These are phyloP conservation scores for Balearica regulorum DNA, from an alignment of 2,797 vertebrate genomes.

Conservation along the genomic window DNA sequence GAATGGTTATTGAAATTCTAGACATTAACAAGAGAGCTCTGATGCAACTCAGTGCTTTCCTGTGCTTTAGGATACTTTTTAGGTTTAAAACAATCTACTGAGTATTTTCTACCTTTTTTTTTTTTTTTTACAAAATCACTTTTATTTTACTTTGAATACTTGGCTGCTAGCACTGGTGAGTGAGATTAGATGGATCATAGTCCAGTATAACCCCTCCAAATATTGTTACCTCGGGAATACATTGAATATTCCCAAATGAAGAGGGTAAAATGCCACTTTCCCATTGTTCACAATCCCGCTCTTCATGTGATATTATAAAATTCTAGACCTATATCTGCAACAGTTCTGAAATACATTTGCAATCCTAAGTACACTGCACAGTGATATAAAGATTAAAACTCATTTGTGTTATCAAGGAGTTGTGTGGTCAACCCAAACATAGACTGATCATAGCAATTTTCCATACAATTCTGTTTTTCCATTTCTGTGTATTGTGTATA, in stretches of 20 bases:
- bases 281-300: neutral
- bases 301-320: neutral
- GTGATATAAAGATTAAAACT: neutral
- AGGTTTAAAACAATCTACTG: neutral
- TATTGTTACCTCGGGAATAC: neutral
- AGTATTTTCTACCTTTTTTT: neutral
- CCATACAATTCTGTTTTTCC: neutral
- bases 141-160: neutral
- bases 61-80: neutral
- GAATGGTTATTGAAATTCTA: neutral
- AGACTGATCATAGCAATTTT: neutral
- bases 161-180: neutral
- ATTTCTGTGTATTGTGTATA: neutral
- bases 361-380: neutral
- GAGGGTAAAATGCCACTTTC: neutral
- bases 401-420: neutral
- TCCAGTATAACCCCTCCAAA: neutral
- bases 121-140: neutral
- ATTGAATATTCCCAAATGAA: neutral
- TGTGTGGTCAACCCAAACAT: neutral
- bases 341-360: neutral
- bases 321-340: neutral
- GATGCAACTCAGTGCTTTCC: neutral
- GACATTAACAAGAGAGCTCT: neutral
- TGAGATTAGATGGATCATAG: neutral